These are phyloP conservation scores for Pararge aegeria DNA, from an alignment of 1,140 invertebrate genomes.

Conservation along the genomic window DNA sequence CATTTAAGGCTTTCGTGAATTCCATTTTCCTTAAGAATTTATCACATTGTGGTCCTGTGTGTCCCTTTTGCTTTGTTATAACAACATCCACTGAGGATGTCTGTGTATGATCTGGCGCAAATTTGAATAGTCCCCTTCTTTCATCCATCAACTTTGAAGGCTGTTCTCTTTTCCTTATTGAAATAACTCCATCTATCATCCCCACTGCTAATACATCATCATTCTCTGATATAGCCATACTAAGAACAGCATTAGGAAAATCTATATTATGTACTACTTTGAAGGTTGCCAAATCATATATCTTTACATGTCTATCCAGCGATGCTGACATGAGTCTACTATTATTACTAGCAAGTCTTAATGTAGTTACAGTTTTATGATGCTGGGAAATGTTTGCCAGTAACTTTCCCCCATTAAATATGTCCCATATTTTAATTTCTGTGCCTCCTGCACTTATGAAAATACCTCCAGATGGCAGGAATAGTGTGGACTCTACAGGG, in stretches of 20 bases:
- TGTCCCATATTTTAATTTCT: conserved; percentile 96
- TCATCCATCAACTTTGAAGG: conserved; percentile 67
- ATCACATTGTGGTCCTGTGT: conserved; percentile 83
- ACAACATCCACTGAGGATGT: conserved; percentile 77
- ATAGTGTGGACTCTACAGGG: conserved; percentile 94
- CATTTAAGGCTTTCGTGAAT: conserved; percentile 89
- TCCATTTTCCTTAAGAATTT: conserved; percentile 88
- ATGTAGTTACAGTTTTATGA: conserved; percentile 95
- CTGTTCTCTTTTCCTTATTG: conserved; percentile 88
- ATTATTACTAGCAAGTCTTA: conserved; percentile 89
- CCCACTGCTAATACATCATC: conserved; percentile 93
- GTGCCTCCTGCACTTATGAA: conserved; percentile 96
- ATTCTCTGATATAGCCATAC: conserved; percentile 88
- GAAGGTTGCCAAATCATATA: conserved; percentile 94
- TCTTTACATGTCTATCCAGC: conserved; percentile 96
- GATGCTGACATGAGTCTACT: conserved; percentile 93
- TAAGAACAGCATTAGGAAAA: conserved; percentile 94
- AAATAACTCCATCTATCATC: conserved; percentile 95
- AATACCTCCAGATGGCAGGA: conserved; percentile 93
- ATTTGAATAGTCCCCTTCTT: conserved; percentile 72
- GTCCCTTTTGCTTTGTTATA: conserved; percentile 66
- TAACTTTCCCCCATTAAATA: conserved; percentile 90
- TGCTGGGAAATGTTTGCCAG: conserved; percentile 90
- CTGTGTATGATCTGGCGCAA: conserved; percentile 78
- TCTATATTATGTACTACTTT: conserved; percentile 93